Percentiles rank a stretch among this genome's conserved stretches.
These are phyloP conservation scores for Tinea trinotella DNA, from an alignment of 2,888 invertebrate species.

Conservation along the genomic window DNA sequence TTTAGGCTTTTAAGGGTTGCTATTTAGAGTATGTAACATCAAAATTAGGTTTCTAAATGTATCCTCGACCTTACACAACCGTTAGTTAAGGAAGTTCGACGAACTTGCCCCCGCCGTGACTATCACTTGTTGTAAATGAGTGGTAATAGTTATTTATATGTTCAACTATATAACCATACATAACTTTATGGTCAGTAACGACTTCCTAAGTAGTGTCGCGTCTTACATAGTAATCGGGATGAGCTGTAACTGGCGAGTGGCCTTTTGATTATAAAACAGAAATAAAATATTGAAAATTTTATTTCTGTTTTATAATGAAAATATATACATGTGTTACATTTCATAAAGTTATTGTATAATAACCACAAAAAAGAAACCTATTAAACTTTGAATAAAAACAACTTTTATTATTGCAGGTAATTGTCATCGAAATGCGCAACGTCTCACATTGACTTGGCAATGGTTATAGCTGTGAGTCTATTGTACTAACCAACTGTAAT, in stretches of 20 bases:
- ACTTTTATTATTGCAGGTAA: constrained; percentile 43
- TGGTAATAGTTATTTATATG: constrained; percentile 40
- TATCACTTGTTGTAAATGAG: constrained; percentile 41
- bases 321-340: too few relatives aligned
- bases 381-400: neutral
- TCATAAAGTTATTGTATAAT: too few relatives aligned
- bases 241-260: neutral
- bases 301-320: too few relatives aligned
- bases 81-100: constrained; percentile 37
- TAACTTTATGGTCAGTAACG: constrained; percentile 17
- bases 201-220: constrained; percentile 26
- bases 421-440: constrained; percentile 22
- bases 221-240: constrained; percentile 24
- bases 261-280: too few relatives aligned
- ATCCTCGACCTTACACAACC: constrained; percentile 44
- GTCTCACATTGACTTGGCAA: neutral
- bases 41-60: constrained; percentile 41
- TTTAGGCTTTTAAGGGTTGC: neutral
- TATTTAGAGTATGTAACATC: constrained; percentile 41
- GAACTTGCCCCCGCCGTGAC: constrained; percentile 34
- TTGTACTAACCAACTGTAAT: neutral
- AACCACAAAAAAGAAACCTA: too few relatives aligned
- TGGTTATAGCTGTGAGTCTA: neutral
- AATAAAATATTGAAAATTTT: too few relatives aligned
- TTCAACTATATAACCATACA: constrained; percentile 8